Conservation (phyloP, 2,113 vertebrate species). For the Muntiacus reevesi region DNA sequence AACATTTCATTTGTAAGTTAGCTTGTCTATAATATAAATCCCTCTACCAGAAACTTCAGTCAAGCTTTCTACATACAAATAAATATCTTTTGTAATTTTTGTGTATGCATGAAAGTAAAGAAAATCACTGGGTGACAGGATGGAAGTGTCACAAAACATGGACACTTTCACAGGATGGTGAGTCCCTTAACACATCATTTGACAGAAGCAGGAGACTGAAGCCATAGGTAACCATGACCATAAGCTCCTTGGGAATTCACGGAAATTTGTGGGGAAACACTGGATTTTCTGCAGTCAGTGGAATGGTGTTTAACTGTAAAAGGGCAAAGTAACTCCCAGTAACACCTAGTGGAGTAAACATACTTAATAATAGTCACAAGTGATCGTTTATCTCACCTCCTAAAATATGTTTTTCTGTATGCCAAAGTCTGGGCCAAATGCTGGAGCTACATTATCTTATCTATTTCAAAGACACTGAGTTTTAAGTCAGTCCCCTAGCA, state of each 20-base stretch:
- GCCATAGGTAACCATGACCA: neutral
- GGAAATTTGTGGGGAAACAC: neutral
- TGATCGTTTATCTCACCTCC: neutral
- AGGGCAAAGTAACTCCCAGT: neutral
- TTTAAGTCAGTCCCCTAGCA: neutral
- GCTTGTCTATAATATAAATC: neutral
- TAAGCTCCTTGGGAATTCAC: neutral
- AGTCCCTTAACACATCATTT: neutral
- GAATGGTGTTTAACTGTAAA: neutral
- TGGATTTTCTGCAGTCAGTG: neutral
- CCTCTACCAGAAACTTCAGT: neutral
- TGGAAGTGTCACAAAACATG: neutral
- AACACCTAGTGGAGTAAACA: neutral
- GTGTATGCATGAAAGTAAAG: neutral
- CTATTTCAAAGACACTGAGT: neutral
- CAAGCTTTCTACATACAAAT: neutral
- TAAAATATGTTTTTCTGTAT: neutral
- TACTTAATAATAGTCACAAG: neutral
- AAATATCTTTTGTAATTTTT: neutral
- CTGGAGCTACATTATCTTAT: neutral
- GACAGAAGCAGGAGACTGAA: neutral
- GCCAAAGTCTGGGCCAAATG: neutral
- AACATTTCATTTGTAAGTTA: neutral
- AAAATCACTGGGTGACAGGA: neutral
- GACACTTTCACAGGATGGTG: neutral